Evolutionary conservation across 2,888 invertebrate genomes (phyloP).

Genomic region (Chironomus tentans): DNA sequence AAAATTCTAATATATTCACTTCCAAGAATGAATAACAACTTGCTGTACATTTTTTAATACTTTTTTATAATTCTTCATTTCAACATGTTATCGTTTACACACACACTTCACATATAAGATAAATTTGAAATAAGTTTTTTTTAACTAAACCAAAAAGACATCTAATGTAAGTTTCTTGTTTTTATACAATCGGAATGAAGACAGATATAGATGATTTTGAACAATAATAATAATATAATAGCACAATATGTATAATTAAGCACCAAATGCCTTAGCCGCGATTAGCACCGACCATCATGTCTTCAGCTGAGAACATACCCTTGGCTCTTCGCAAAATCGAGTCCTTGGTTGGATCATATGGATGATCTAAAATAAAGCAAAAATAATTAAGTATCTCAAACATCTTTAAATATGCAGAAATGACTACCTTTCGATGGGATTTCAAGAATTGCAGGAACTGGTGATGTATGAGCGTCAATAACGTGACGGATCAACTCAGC

Average conservation of each 20-base stretch:
- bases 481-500: conserved; percentile 96
- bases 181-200: not conserved
- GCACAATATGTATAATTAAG: not conserved
- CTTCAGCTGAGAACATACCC: conserved; percentile 85
- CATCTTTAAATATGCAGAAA: not conserved
- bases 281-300: conserved; percentile 43
- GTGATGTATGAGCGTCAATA: conserved; percentile 86
- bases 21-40: too few relatives aligned
- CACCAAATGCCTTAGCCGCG: too few relatives aligned
- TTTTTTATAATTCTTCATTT: not conserved
- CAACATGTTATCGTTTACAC: not conserved
- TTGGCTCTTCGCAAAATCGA: conserved; percentile 91
- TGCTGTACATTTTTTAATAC: too few relatives aligned
- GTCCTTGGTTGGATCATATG: conserved; percentile 97
- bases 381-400: conserved; percentile 44
- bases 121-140: not conserved
- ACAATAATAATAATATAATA: not conserved
- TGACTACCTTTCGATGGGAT: conserved; percentile 77
- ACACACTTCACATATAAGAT: not conserved
- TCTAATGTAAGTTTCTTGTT: not conserved
- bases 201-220: not conserved
- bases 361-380: conserved; percentile 48
- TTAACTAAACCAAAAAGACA: not conserved
- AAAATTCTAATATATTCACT: too few relatives aligned
- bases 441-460: conserved; percentile 93